Conservation (phyloP, 2,113 vertebrate genomes). For the Pampusana beccarii region DNA sequence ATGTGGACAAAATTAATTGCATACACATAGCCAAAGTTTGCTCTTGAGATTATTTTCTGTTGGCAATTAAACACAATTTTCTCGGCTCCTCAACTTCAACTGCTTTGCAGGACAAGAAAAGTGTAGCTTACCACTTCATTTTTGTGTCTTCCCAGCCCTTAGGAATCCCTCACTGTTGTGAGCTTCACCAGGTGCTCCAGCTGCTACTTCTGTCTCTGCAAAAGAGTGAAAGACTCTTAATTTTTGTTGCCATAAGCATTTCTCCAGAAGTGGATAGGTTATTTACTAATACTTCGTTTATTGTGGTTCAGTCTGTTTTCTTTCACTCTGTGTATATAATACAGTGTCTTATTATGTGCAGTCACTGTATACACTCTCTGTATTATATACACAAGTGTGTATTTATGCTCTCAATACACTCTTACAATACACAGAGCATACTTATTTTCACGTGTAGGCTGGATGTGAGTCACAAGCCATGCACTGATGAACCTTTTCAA, state of each 20-base stretch:
- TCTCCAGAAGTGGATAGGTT: neutral
- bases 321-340: neutral
- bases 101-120: neutral
- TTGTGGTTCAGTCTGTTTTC: neutral
- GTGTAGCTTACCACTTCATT: conserved; percentile 35
- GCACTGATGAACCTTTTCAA: neutral
- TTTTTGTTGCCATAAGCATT: neutral
- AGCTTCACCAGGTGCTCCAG: neutral
- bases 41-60: neutral
- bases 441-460: neutral
- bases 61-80: neutral
- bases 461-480: neutral
- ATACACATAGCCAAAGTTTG: accelerated
- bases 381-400: neutral
- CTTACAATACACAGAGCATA: neutral
- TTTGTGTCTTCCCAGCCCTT: neutral
- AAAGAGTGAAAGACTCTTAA: neutral
- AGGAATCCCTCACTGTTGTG: accelerated
- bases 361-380: neutral
- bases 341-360: accelerated
- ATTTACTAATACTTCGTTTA: neutral
- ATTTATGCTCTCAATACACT: neutral
- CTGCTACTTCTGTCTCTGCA: neutral
- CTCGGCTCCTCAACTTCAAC: neutral
- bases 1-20: neutral